These are phyloP conservation scores for Amphipyra berbera DNA, from an alignment of 2,888 invertebrate species.

Conservation along the genomic window DNA sequence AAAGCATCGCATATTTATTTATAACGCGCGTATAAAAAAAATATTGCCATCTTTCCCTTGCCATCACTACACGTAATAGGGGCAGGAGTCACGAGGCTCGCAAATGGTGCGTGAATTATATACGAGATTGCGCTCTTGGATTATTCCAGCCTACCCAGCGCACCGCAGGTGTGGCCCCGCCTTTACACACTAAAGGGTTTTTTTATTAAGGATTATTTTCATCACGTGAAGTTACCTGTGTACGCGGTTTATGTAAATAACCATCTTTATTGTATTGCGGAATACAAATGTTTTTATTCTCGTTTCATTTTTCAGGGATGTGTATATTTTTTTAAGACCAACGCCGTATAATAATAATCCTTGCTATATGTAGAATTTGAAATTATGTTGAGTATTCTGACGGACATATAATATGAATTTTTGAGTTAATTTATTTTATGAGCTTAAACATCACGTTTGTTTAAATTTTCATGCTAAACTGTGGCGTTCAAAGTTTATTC, in stretches of 20 bases:
- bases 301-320: slow-evolving; percentile 18
- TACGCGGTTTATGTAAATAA: slow-evolving; percentile 52
- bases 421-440: slow-evolving; percentile 8
- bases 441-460: background rate
- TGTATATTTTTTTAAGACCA: slow-evolving; percentile 28
- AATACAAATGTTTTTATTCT: slow-evolving; percentile 52
- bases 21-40: slow-evolving; percentile 45
- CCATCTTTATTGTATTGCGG: slow-evolving; percentile 49
- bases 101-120: slow-evolving; percentile 81
- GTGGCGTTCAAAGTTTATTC: slow-evolving; percentile 7
- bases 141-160: slow-evolving; percentile 54
- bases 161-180: slow-evolving; percentile 62
- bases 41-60: slow-evolving; percentile 50
- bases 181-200: slow-evolving; percentile 56
- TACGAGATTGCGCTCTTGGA: slow-evolving; percentile 69
- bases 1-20: slow-evolving; percentile 10
- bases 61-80: slow-evolving; percentile 63
- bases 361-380: background rate
- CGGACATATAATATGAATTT: slow-evolving; percentile 2
- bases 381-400: slow-evolving; percentile 2
- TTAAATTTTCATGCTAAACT: slow-evolving; percentile 1
- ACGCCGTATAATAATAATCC: slow-evolving; percentile 12
- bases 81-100: slow-evolving; percentile 64
- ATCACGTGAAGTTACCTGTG: slow-evolving; percentile 49
- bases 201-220: slow-evolving; percentile 61